Conservation (phyloP, 2,888 invertebrate species). For the Zele albiditarsus region DNA sequence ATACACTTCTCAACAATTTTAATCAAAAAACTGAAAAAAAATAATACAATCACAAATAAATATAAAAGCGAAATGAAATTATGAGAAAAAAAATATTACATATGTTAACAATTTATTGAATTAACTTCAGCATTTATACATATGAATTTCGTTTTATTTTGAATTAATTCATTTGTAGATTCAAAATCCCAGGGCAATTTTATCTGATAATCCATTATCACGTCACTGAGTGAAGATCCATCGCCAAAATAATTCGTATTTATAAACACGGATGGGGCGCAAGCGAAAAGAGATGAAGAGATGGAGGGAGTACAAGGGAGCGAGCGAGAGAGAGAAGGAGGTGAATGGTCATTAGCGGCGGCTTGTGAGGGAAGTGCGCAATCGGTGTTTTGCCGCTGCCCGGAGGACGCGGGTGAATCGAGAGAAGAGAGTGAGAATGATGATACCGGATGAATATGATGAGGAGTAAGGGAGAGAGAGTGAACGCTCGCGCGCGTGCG, state of each 20-base stretch:
- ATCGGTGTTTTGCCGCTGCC: slow-evolving; percentile 40
- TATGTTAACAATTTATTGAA: slow-evolving; percentile 33
- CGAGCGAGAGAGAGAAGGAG: neutral
- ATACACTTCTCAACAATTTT: neutral
- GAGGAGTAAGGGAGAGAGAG: neutral
- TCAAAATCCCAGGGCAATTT: slow-evolving; percentile 4
- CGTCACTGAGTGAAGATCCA: slow-evolving; percentile 44
- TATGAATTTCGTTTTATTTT: neutral
- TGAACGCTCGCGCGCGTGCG: no score
- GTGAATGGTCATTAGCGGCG: slow-evolving; percentile 59
- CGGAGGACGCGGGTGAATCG: slow-evolving; percentile 28
- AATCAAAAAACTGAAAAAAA: neutral
- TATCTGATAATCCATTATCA: slow-evolving; percentile 61
- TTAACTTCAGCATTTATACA: neutral
- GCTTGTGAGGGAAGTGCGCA: slow-evolving; percentile 47
- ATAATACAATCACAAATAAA: neutral
- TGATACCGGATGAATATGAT: slow-evolving; percentile 27
- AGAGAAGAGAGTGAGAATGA: slow-evolving; percentile 20
- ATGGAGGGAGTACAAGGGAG: neutral
- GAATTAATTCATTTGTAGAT: slow-evolving; percentile 2
- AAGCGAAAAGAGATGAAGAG: neutral
- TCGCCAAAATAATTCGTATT: slow-evolving; percentile 63
- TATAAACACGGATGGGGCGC: slow-evolving; percentile 54
- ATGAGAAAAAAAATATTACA: slow-evolving; percentile 37
- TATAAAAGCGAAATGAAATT: slow-evolving; percentile 20